Evolutionary conservation across 1,140 invertebrate species (phyloP).

Genomic region (Telenomus remus): DNA sequence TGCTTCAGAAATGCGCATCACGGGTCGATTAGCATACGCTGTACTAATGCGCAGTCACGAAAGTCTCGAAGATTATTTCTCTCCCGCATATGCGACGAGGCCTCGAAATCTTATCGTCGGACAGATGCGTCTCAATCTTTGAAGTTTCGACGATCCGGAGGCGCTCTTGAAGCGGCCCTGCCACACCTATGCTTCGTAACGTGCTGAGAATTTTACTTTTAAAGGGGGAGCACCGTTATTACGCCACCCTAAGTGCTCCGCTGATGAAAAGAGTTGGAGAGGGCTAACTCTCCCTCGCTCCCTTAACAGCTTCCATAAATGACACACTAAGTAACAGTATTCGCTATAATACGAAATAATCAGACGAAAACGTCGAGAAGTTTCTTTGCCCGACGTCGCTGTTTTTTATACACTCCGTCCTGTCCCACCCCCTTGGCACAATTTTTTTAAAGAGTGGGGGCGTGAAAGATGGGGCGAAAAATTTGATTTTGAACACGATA

Average conservation of each 20-base stretch:
- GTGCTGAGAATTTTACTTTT: constrained; percentile 55
- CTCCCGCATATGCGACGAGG: constrained; percentile 50
- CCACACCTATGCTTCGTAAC: constrained; percentile 43
- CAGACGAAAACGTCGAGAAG: constrained; percentile 43
- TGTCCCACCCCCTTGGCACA: not conserved
- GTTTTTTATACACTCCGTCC: constrained; percentile 4
- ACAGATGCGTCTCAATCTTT: constrained; percentile 58
- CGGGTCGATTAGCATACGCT: constrained; percentile 50
- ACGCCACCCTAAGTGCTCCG: constrained; percentile 51
- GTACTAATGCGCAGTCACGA: constrained; percentile 53
- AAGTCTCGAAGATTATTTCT: constrained; percentile 53
- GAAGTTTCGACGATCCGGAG: constrained; percentile 49
- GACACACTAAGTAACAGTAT: constrained; percentile 56
- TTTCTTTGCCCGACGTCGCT: constrained; percentile 21
- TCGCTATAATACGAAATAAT: constrained; percentile 50
- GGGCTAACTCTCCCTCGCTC: constrained; percentile 41
- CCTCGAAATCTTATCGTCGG: constrained; percentile 45
- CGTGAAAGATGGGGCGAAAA: constrained; percentile 1
- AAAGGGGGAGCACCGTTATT: constrained; percentile 44
- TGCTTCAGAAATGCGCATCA: constrained; percentile 51
- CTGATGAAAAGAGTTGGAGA: constrained; percentile 53
- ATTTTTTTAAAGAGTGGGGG: not conserved
- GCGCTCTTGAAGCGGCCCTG: constrained; percentile 42
- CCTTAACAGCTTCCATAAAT: constrained; percentile 50
- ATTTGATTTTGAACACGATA: constrained; percentile 6